A percentile compares a stretch with the other conserved stretches of the same genome.
These are phyloP conservation scores for human DNA, from an alignment of 2,113 vertebrate genomes.

Conservation along the genomic window DNA sequence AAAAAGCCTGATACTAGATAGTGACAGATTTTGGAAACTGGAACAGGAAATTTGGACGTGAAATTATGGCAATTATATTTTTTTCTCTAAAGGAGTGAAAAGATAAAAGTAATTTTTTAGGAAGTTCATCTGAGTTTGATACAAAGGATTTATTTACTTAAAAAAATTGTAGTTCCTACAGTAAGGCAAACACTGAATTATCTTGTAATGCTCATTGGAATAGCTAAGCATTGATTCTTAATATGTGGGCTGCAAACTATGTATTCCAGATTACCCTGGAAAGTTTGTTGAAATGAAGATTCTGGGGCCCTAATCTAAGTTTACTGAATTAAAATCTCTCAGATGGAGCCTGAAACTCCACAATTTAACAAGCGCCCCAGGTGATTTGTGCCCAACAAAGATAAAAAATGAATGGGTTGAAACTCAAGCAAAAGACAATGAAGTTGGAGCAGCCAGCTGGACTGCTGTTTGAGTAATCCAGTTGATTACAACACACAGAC, in stretches of 20 bases:
- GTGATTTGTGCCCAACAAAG: neutral
- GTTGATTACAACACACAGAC: constrained; percentile 19
- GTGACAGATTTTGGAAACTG: neutral
- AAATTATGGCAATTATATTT: neutral
- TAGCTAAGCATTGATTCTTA: neutral
- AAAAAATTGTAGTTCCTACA: neutral
- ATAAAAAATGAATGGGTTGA: neutral
- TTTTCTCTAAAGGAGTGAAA: neutral
- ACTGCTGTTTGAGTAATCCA: neutral
- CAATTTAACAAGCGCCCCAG: neutral
- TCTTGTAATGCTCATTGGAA: neutral
- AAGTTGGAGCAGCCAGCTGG: neutral
- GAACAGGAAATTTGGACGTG: neutral
- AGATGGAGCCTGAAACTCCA: neutral
- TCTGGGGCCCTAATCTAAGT: neutral
- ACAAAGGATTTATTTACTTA: neutral
- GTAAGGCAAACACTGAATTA: neutral
- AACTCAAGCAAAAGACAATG: neutral
- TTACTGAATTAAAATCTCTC: neutral
- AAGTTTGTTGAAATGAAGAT: neutral
- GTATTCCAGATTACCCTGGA: neutral
- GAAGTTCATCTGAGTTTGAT: neutral
- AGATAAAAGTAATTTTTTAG: neutral
- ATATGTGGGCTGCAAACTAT: neutral
- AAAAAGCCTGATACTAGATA: neutral